Base-by-base conservation (phyloP, 2,888 invertebrate species). In the Aelia acuminata region DNA sequence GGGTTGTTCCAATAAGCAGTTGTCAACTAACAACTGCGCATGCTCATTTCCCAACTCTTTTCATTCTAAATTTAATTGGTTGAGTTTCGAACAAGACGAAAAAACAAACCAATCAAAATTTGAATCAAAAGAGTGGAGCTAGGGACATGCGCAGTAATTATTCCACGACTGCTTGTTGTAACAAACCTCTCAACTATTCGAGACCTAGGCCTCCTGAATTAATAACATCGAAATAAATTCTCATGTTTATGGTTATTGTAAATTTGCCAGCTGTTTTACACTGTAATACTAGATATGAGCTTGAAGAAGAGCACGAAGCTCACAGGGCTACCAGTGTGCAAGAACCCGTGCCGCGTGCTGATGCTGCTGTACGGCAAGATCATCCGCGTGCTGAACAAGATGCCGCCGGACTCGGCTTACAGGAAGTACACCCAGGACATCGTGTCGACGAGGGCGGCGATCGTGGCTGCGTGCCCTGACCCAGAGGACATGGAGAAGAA, bases 401-500 rank as follows among this genome's bases (percentile, higher is more conserved):
- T 99, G 95, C 99, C 99, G 0, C 93, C 95, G 91, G 94, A 94
- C 89, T 95, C 97, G 75, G 95, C 95, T 0, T 99, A 99, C 92
- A 94, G 97, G 90, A 95, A 95, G 92, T 94, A 96, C 91, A 98
- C 98, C 0, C 97, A 98, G 92, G 94, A 95, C 92, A 94, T 98
- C 90, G 93, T 98, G 15, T 94, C 94, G 50, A 95, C 96, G 91
- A 94, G 97, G 91, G 93, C 95, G 35, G 93, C 94, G 84, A 93
- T 96, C 26, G 93, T 98, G 8, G 94, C 95, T 91, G 92, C 93
- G 43, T n/a, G n/a, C 11, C 3, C 43, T 4, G 11, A n/a, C 11
- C 43, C 80, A 11, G 80, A 47, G n/a, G 85, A 49, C 20, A 92
- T 98, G 89, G 99, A 99, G 92, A 93, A 94, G 89, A 95, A 96